These are phyloP conservation scores for Aurelia sp. DNA, from an alignment of 30 jellyfish, hydroid and myxozoan species.

Conservation along the genomic window DNA sequence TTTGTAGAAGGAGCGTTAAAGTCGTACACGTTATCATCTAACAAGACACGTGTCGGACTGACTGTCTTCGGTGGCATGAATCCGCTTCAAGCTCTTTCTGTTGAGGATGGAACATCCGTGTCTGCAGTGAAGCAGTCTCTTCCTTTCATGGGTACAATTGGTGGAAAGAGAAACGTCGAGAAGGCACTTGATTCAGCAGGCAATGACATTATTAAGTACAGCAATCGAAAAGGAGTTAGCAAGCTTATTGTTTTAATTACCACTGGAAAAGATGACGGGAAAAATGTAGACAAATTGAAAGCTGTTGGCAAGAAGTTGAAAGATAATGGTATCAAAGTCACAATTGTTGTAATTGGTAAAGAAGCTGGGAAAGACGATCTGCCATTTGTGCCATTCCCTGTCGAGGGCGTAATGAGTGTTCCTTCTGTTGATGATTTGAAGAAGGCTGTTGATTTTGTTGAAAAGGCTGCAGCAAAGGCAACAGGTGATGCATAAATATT, in stretches of 20 bases:
- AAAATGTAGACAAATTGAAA: background rate
- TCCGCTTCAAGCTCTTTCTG: background rate
- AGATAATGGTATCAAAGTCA: slow-evolving; percentile 16
- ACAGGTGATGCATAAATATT: slow-evolving; percentile 16
- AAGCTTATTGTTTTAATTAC: slow-evolving; percentile 57
- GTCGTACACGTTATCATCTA: slow-evolving; percentile 45
- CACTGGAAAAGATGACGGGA: slow-evolving; percentile 48
- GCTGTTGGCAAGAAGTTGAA: slow-evolving; percentile 1
- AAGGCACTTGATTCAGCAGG: slow-evolving; percentile 8
- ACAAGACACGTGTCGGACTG: slow-evolving; percentile 53
- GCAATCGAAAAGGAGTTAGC: slow-evolving; percentile 39
- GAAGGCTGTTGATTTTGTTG: slow-evolving; percentile 7
- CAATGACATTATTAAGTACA: background rate
- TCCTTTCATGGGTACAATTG: slow-evolving; percentile 7
- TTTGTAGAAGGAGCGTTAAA: slow-evolving; percentile 32
- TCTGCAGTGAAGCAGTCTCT: slow-evolving; percentile 33
- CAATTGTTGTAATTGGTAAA: slow-evolving; percentile 17
- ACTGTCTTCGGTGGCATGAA: slow-evolving; percentile 32
- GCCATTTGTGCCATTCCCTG: slow-evolving; percentile 9
- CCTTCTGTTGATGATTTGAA: background rate
- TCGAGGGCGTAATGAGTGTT: background rate
- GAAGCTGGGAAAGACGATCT: slow-evolving; percentile 21
- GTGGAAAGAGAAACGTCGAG: slow-evolving; percentile 47
- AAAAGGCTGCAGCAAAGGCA: slow-evolving; percentile 46
- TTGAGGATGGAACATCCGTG: slow-evolving; percentile 29